Evolutionary conservation across 1,140 invertebrate genomes (phyloP), one percentile per base, ranked within the genome.

Genomic region (Nasonia giraulti): DNA sequence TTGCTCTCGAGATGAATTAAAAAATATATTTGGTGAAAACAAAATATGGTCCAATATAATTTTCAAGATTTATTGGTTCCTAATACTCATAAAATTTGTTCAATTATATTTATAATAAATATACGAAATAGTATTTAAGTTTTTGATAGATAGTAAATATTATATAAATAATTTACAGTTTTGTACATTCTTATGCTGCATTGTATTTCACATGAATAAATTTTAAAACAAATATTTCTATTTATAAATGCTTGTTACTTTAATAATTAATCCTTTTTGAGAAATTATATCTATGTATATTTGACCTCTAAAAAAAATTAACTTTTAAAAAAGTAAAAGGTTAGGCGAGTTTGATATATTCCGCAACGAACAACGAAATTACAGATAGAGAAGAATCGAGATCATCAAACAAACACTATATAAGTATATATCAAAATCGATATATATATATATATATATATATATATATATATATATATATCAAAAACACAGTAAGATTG

Each of bases 131-230:
- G 33, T 14, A 14, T 20, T 78, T 83, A 62, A 66, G 37, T 44
- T 80, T 66, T 78, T 78, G 20, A 47, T 66, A 83, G 12, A 47
- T 69, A 50, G 62, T 68, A 20, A 66, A 27, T 50, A 69, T 80
- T 80, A 40, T 44, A 76, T 10, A 62, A 66, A 23, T 14, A 10
- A 77, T 83, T 83, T 47, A 69, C 62, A 77, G 12, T 83, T 83
- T 83, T 83, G 40, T 83, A 83, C 82, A 77, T 77, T 76, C 73
- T 76, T 78, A 83, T 62, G 69, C 27, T n/a, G 50, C 33, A 66
- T 23, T 62, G 20, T 62, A 75, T 75, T 82, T 62, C 17, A 82
- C 47, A 78, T n/a, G 33, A 78, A 71, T 78, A 78, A 78, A 83
- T 66, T 76, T 31, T 3, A 23, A 73, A 74, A 76, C 17, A 23